A percentile compares a stretch with the other conserved stretches of the same genome.
Evolutionary conservation across 2,113 vertebrate species (phyloP).

Genomic region (Actinemys pallida): DNA sequence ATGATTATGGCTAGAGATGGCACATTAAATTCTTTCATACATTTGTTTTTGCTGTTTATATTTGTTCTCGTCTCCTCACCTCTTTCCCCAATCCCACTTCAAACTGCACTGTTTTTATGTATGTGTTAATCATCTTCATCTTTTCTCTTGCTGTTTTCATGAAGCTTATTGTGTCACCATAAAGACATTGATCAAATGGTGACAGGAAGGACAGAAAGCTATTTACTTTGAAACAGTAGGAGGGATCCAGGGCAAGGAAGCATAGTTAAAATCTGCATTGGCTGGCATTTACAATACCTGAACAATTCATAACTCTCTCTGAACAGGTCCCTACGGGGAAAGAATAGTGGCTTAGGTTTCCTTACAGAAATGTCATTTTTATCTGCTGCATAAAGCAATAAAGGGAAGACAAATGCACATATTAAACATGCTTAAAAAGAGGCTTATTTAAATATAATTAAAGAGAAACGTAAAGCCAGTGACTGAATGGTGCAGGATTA

Average conservation of each 20-base stretch:
- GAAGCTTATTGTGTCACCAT: conserved; percentile 10
- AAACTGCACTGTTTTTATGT: conserved; percentile 10
- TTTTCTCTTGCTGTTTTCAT: conserved; percentile 46
- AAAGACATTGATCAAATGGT: conserved; percentile 69
- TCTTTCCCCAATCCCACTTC: not conserved
- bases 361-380: conserved; percentile 65
- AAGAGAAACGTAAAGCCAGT: conserved; percentile 57
- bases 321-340: conserved; percentile 64
- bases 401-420: conserved; percentile 37
- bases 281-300: conserved; percentile 52
- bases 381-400: conserved; percentile 48
- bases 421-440: conserved; percentile 29
- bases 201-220: conserved; percentile 59
- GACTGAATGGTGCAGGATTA: conserved; percentile 33
- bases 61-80: not conserved
- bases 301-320: conserved; percentile 65
- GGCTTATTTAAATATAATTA: conserved; percentile 64
- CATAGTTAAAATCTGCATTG: conserved; percentile 34
- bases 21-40: not conserved
- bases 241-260: conserved; percentile 46
- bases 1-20: not conserved
- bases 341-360: conserved; percentile 64
- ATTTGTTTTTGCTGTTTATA: not conserved
- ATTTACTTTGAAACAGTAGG: conserved; percentile 65
- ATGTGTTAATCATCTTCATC: conserved; percentile 53